Percentiles rank a stretch among this genome's conserved stretches.
Conservation (phyloP, 1,140 invertebrate genomes). For the Varroa destructor region DNA sequence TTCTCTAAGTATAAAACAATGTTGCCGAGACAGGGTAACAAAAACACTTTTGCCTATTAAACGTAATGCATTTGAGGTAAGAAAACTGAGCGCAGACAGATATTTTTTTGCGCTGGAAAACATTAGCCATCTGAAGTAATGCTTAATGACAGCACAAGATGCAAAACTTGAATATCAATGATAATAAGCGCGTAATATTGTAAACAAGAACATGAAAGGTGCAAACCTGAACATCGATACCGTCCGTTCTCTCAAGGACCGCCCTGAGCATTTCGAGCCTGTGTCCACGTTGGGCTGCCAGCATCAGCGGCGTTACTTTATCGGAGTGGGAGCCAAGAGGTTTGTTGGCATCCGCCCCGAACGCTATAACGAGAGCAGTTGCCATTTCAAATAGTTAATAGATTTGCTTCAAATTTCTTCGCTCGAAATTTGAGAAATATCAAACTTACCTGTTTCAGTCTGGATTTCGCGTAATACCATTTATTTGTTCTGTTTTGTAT, state of each 20-base stretch:
- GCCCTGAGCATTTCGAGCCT: conserved; percentile 40
- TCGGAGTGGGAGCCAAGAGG: conserved; percentile 40
- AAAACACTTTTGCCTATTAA: too few relatives aligned
- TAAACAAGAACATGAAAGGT: too few relatives aligned
- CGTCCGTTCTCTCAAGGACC: conserved; percentile 41
- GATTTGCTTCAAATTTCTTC: conserved; percentile 6
- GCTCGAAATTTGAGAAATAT: neutral
- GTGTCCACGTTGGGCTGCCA: conserved; percentile 41
- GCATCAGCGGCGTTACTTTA: conserved; percentile 44
- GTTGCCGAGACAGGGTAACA: too few relatives aligned
- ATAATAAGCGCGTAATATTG: too few relatives aligned
- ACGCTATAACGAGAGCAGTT: conserved; percentile 38
- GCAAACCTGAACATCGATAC: conserved; percentile 37
- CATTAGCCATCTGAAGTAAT: too few relatives aligned
- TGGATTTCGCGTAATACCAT: conserved; percentile 7
- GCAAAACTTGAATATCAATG: too few relatives aligned
- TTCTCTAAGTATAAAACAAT: too few relatives aligned
- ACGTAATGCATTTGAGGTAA: too few relatives aligned
- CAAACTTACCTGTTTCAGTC: neutral
- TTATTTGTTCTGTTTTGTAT: neutral
- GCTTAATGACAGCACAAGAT: too few relatives aligned
- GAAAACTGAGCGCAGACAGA: too few relatives aligned
- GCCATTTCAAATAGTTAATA: conserved; percentile 31
- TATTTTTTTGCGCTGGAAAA: too few relatives aligned
- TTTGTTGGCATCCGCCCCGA: conserved; percentile 42